phyloP scores from a whole-genome alignment of 1,140 invertebrate genomes.

The Tetragonula clypearis region DNA sequence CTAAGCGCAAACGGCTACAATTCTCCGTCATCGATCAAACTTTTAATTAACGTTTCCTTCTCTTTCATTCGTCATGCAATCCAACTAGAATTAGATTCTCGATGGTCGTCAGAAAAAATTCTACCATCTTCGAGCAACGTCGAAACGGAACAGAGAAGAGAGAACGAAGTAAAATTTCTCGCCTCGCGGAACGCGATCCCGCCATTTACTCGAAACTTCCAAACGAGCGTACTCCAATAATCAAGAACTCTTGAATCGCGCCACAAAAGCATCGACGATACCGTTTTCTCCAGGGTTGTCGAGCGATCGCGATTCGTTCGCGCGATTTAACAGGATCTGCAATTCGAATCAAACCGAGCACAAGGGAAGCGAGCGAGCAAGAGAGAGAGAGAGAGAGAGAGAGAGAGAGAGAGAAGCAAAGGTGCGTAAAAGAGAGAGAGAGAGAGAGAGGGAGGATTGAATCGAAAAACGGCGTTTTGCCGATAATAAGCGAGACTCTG shows the following conservation, averaged over 20 bases:
- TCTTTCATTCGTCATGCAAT: no score
- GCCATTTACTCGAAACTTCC: neutral
- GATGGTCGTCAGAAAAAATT: neutral
- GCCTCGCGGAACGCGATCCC: neutral
- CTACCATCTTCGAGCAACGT: neutral
- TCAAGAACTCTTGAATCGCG: neutral
- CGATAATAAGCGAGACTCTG: slow-evolving; percentile 44
- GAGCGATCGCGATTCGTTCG: slow-evolving; percentile 16
- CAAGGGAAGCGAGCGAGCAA: neutral
- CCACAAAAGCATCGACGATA: neutral
- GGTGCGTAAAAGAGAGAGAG: neutral
- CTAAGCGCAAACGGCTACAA: no score
- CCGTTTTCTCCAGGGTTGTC: neutral
- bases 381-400: no score
- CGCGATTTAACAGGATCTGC: slow-evolving; percentile 34
- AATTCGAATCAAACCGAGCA: neutral
- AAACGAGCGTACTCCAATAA: neutral
- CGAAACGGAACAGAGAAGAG: neutral
- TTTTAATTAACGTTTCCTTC: no score
- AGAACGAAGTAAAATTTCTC: neutral
- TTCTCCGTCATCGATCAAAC: no score
- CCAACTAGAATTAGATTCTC: neutral
- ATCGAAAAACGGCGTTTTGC: slow-evolving; percentile 28
- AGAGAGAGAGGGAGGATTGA: neutral
- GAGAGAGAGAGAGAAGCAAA: neutral